These are phyloP conservation scores for Oreochromis niloticus DNA, from an alignment of 2,113 vertebrate species.

Conservation along the genomic window DNA sequence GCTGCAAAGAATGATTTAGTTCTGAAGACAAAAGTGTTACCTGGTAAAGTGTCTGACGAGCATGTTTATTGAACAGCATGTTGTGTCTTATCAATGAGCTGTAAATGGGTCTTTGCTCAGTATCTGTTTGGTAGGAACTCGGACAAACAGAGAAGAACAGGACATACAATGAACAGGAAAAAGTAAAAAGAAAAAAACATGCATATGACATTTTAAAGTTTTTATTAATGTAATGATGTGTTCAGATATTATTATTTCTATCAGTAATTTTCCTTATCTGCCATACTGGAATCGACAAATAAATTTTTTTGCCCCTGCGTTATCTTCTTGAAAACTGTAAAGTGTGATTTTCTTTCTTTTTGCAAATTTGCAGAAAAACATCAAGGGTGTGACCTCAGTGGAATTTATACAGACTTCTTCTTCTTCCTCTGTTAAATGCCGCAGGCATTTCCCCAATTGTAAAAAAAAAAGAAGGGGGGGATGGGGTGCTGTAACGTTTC, in stretches of 20 bases:
- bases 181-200: background rate
- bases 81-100: background rate
- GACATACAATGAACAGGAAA: background rate
- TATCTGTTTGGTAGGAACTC: background rate
- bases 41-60: background rate
- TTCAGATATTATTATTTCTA: background rate
- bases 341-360: background rate
- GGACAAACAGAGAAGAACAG: background rate
- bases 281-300: background rate
- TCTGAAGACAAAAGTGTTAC: background rate
- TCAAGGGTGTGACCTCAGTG: background rate
- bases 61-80: background rate
- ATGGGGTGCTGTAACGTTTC: rapidly evolving
- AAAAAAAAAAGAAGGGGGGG: background rate
- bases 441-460: rapidly evolving
- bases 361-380: background rate
- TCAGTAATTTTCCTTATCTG: background rate
- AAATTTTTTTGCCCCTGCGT: rapidly evolving
- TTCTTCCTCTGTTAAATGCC: background rate
- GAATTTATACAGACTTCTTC: background rate
- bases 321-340: background rate
- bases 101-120: background rate
- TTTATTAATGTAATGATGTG: background rate
- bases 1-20: background rate
- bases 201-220: background rate